Conservation (phyloP, 1,140 invertebrate genomes). For the Meloidogyne hapla region DNA sequence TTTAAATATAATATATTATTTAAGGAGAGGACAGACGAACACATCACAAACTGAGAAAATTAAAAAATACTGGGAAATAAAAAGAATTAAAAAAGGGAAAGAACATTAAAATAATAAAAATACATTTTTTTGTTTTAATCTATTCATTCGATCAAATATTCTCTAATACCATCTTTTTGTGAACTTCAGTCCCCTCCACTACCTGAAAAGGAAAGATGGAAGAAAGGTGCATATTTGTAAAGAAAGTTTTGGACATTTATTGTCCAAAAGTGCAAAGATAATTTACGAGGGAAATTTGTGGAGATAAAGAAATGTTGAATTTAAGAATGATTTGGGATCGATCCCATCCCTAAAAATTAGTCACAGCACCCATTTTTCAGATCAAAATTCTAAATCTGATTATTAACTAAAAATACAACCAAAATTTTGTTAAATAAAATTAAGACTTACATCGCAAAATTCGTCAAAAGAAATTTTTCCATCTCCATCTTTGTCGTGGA, state of each 20-base stretch:
- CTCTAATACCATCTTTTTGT: slow-evolving; percentile 64
- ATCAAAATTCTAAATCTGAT: background rate
- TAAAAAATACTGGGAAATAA: slow-evolving; percentile 7
- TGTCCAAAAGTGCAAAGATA: background rate
- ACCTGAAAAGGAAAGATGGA: slow-evolving; percentile 47
- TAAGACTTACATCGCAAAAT: slow-evolving; percentile 64
- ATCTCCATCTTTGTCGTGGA: slow-evolving; percentile 65
- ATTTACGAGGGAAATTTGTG: background rate
- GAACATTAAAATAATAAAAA: slow-evolving; percentile 24
- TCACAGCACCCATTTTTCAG: slow-evolving; percentile 3
- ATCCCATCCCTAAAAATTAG: background rate
- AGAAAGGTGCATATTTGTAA: background rate
- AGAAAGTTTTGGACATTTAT: slow-evolving; percentile 7
- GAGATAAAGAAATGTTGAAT: background rate
- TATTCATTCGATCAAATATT: slow-evolving; percentile 51
- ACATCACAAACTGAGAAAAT: background rate
- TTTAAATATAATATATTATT: background rate
- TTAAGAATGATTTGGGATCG: no score
- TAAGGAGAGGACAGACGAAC: background rate
- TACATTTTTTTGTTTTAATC: slow-evolving; percentile 7
- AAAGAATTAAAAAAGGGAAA: slow-evolving; percentile 27
- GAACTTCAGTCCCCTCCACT: slow-evolving; percentile 62
- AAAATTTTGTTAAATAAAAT: background rate
- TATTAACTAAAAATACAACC: background rate
- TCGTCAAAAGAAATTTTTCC: slow-evolving; percentile 65